A percentile compares a stretch with the other conserved stretches of the same genome.
phyloP scores from a whole-genome alignment of 2,797 vertebrate genomes.

The Kryptopterus vitreolus region DNA sequence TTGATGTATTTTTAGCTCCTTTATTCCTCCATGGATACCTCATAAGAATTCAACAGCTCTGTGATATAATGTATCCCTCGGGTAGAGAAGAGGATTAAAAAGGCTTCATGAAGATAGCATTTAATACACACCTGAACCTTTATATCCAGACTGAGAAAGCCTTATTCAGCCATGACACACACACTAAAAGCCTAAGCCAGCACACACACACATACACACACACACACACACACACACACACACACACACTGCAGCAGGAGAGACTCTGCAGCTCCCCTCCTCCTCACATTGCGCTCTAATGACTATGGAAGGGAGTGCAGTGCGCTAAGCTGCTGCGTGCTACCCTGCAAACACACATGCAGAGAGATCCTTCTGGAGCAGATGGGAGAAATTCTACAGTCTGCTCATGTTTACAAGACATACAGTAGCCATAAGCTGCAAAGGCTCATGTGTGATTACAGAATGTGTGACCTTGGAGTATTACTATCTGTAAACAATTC shows the following conservation, averaged over 20 bases:
- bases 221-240: conserved; percentile 40
- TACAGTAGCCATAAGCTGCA: conserved; percentile 32
- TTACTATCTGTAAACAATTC: neutral
- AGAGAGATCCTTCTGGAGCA: conserved; percentile 46
- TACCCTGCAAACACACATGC: conserved; percentile 40
- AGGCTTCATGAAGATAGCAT: neutral
- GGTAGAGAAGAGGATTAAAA: neutral
- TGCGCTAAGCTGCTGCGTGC: conserved; percentile 28
- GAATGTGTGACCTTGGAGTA: conserved; percentile 15
- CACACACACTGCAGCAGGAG: conserved; percentile 44
- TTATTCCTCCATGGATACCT: neutral
- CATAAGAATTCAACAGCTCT: neutral
- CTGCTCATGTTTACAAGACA: conserved; percentile 25
- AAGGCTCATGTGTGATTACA: conserved; percentile 16
- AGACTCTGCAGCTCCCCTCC: conserved; percentile 51
- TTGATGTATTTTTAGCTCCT: conserved; percentile 21
- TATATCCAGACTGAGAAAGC: conserved; percentile 36
- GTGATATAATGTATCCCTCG: neutral
- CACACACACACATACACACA: conserved; percentile 49
- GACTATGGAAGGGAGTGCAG: conserved; percentile 51
- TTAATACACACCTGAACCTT: conserved; percentile 35
- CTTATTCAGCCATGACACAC: conserved; percentile 31
- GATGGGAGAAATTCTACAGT: conserved; percentile 33
- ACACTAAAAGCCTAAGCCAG: conserved; percentile 52
- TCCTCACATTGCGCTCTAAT: conserved; percentile 53